Base-by-base conservation (phyloP, 2,113 vertebrate genomes). In the Arothron firmamentum region DNA sequence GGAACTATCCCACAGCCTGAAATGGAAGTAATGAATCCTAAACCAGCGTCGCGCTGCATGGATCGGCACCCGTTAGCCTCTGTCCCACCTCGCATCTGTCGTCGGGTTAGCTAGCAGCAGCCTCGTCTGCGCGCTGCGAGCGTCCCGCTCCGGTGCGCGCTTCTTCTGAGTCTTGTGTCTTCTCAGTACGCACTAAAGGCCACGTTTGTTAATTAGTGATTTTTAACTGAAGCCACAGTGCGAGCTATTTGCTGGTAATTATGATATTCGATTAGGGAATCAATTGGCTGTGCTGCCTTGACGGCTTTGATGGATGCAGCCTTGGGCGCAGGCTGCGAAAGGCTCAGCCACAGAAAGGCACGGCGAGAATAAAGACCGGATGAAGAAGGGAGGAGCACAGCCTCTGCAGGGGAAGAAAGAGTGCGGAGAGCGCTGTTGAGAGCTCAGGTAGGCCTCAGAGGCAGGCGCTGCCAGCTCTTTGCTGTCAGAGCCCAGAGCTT, bases 261-360 rank as follows among this genome's bases (percentile, higher is more conserved):
- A 85, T 83, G 81, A 83, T 80, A 77, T 87, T 88, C 69, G 83
- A 87, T 88, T 82, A 88, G 69, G 25, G 69, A 85, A 85, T 87
- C 83, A 88, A 85, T 85, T 79, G 78, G 75, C 81, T 84, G 81
- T 75, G 78, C 70, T 79, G 76, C 38, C 68, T 77, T 56, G 78
- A 72, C 78, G 72, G 70, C 78, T 77, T 75, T 87, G 85, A 88
- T 82, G 78, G 73, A 86, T 85, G 80, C 61, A 45, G 78, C 77
- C 66, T 67, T 48, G 65, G 65, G 78, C 72, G 42, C 52, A 10
- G 54, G 60, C 74, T 42, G 70, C 17, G 59, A 67, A 58, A 56
- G 14, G 34, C 64, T 70, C 14, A 3, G 43, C 3, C 61, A 34
- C 6, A 25, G 21, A 16, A 38, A 16, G 62, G 48, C 58, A 28